Conservation (phyloP, 1,140 invertebrate genomes). For the Artemia franciscana region DNA sequence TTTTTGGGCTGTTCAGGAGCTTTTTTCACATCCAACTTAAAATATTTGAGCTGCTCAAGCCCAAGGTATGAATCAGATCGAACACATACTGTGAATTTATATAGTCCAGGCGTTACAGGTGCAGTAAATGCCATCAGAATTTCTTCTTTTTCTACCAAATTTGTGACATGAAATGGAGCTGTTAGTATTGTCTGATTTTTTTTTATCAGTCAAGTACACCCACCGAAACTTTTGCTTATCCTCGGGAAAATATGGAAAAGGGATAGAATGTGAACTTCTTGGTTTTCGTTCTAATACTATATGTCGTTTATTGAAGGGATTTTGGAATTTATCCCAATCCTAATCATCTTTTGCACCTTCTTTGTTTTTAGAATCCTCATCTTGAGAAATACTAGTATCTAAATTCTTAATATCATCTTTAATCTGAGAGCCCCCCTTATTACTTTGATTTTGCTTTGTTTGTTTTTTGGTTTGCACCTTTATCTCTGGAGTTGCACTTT, state of each 20-base stretch:
- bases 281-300: slow-evolving; percentile 72
- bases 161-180: slow-evolving; percentile 66
- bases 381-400: no score
- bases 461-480: no score
- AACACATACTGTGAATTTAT: slow-evolving; percentile 80
- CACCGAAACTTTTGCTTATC: slow-evolving; percentile 99
- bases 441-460: no score
- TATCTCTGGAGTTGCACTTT: no score
- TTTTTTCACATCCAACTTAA: slow-evolving; percentile 88
- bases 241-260: slow-evolving; percentile 83
- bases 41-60: slow-evolving; percentile 68
- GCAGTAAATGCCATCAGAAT: slow-evolving; percentile 87
- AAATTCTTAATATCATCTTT: no score
- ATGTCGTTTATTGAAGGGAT: slow-evolving; percentile 33
- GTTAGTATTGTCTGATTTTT: slow-evolving; percentile 73
- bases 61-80: slow-evolving; percentile 86
- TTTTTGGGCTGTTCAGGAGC: no score
- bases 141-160: slow-evolving; percentile 50
- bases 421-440: no score
- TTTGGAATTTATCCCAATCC: slow-evolving; percentile 30
- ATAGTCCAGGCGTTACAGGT: slow-evolving; percentile 69
- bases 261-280: slow-evolving; percentile 78
- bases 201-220: slow-evolving; percentile 88
- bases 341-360: slow-evolving; percentile 23
- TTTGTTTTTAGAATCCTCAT: no score